These are phyloP conservation scores for Plagodis pulveraria DNA, from an alignment of 2,888 invertebrate species.

Conservation along the genomic window DNA sequence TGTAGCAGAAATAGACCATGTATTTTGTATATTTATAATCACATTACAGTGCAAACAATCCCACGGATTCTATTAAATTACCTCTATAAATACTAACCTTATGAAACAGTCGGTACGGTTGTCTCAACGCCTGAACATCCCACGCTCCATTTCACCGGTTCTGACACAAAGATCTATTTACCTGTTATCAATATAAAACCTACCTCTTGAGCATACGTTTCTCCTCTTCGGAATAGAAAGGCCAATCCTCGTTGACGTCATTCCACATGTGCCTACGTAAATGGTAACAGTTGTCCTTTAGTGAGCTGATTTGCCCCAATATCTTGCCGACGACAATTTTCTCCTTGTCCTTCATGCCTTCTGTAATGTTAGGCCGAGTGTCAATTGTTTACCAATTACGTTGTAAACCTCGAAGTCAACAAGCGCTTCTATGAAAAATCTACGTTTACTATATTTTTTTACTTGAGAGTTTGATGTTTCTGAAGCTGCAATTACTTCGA, in stretches of 20 bases:
- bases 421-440: background rate
- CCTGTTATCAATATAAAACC: conserved; percentile 32
- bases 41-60: no score
- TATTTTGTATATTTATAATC: no score
- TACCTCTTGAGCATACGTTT: conserved; percentile 94
- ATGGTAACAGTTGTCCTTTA: conserved; percentile 96
- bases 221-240: conserved; percentile 96
- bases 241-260: conserved; percentile 97
- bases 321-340: conserved; percentile 90
- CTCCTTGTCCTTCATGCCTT: conserved; percentile 94
- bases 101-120: background rate
- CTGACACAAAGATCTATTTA: background rate
- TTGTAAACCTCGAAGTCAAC: conserved; percentile 22
- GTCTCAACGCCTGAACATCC: background rate
- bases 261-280: conserved; percentile 95
- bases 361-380: conserved; percentile 80
- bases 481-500: background rate
- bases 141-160: background rate
- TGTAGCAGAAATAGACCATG: no score
- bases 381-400: conserved; percentile 18
- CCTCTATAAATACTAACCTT: background rate
- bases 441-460: no score
- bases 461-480: background rate
- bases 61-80: background rate
- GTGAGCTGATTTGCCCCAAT: conserved; percentile 91